These are phyloP conservation scores for Phyllotreta cruciferae DNA, from an alignment of 2,888 invertebrate genomes.

Conservation along the genomic window DNA sequence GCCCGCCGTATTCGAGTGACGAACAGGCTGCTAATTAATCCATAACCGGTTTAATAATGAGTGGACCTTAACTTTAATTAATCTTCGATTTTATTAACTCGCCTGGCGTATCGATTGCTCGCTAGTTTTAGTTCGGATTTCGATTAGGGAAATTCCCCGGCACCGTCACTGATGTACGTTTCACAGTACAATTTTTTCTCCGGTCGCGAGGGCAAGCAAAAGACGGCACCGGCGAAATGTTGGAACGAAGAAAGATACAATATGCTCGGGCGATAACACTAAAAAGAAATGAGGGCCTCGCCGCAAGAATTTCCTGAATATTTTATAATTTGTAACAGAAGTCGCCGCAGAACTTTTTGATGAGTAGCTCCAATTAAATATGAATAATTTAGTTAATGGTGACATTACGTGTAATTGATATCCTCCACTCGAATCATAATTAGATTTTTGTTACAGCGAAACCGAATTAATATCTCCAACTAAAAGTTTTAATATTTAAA, in stretches of 20 bases:
- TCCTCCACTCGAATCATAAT: constrained; percentile 53
- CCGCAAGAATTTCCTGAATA: constrained; percentile 58
- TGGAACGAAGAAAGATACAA: constrained; percentile 49
- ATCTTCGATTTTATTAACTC: too few relatives aligned
- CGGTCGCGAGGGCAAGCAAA: constrained; percentile 3
- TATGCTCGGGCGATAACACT: constrained; percentile 58
- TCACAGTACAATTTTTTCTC: constrained; percentile 3
- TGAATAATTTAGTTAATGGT: constrained; percentile 61
- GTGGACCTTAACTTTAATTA: too few relatives aligned
- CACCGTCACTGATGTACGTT: constrained; percentile 13
- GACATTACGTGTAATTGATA: constrained; percentile 60
- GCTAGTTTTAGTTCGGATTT: constrained; percentile 16
- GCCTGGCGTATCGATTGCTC: constrained; percentile 12
- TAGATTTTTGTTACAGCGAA: constrained; percentile 48
- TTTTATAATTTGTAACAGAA: constrained; percentile 60
- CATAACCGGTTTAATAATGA: too few relatives aligned
- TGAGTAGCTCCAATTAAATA: constrained; percentile 60
- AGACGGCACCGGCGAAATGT: constrained; percentile 10
- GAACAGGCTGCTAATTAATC: too few relatives aligned
- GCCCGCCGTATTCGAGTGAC: too few relatives aligned
- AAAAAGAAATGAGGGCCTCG: constrained; percentile 59
- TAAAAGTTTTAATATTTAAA: constrained; percentile 43
- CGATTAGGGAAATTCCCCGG: background rate
- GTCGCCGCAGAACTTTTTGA: constrained; percentile 59
- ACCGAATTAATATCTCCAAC: constrained; percentile 43